These are phyloP conservation scores for Nipponia nippon DNA, from an alignment of 2,113 vertebrate genomes.

Conservation along the genomic window DNA sequence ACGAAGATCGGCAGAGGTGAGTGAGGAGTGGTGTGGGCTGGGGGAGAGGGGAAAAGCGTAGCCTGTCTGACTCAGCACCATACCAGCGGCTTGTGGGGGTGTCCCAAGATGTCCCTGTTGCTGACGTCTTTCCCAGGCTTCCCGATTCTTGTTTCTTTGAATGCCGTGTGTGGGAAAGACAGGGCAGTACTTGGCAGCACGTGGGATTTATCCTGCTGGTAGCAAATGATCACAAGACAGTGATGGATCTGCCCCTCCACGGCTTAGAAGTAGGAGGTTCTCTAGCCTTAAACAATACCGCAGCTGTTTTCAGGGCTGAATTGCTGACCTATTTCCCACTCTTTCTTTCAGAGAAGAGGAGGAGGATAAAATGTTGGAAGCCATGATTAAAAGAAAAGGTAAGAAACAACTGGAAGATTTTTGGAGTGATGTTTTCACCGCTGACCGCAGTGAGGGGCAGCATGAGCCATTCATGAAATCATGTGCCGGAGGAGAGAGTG, in stretches of 20 bases:
- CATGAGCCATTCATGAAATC: not conserved
- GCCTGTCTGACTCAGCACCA: rapidly evolving
- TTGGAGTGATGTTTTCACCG: not conserved
- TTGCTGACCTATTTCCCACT: slow-evolving; percentile 22
- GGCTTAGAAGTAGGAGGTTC: not conserved
- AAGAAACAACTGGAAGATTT: not conserved
- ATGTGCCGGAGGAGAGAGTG: not conserved
- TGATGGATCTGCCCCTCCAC: not conserved
- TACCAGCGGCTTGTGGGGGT: rapidly evolving
- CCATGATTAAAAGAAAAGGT: slow-evolving; percentile 89
- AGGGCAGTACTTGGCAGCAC: not conserved
- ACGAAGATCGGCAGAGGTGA: slow-evolving; percentile 92
- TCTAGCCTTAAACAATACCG: not conserved
- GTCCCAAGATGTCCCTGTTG: not conserved
- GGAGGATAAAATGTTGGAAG: slow-evolving; percentile 87
- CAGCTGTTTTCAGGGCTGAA: not conserved
- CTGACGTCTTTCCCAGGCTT: not conserved
- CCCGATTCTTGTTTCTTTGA: not conserved
- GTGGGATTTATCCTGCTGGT: not conserved
- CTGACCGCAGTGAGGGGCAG: not conserved
- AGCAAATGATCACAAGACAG: not conserved
- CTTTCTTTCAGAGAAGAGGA: slow-evolving; percentile 82
- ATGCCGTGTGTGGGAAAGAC: not conserved
- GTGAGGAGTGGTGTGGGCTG: not conserved
- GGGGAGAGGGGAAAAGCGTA: not conserved